Evolutionary conservation across 2,113 vertebrate species (phyloP), one percentile per base, ranked within the genome.

Genomic region (Melanerpes formicivorus): DNA sequence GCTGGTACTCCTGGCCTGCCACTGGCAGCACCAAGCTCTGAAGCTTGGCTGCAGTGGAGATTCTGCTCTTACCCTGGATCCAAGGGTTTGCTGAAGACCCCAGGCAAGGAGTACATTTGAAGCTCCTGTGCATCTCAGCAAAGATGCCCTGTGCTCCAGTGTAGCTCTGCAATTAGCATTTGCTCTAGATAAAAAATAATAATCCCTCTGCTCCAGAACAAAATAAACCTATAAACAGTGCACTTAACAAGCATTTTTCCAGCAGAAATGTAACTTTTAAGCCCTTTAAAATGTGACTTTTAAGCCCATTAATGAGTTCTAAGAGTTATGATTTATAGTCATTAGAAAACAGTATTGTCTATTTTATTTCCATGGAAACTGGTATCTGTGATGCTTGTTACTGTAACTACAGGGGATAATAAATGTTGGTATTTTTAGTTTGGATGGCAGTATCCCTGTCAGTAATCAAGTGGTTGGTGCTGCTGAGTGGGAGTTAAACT

Each of bases 1-100:
- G 8, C 40, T 0, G 5, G 10, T 18, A 1, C 9, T 18, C n/a
- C 7, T 15, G 40, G 64, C 18, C 34, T 37, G 63, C 4, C 14
- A 1, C 67, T 10, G 11, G 4, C 26, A 52, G 48, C 54, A 26
- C 40, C 5, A 3, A 17, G 55, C 42, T 64, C 50, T 27, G 2
- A 58, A 34, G 42, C 60, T 21, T 29, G 23, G 32, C 44, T 66
- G 37, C 80, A 78, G 34, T 52, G 26, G 15, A 3, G 9, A 1
- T 22, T 52, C 44, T 75, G 14, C 32, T 82, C 30, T 42, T 1
- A 1, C 12, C 52, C 18, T 42, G 44, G 7, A 54, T n/a, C 69
- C 74, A 8, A 4, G 10, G 2, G 0, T 56, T 54, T 5, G 8
- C 44, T 19, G 34, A 34, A 22, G n/a, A 6, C 34, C 26, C 26